Conservation (phyloP, 1,140 invertebrate genomes). For the Copidosoma floridanum region DNA sequence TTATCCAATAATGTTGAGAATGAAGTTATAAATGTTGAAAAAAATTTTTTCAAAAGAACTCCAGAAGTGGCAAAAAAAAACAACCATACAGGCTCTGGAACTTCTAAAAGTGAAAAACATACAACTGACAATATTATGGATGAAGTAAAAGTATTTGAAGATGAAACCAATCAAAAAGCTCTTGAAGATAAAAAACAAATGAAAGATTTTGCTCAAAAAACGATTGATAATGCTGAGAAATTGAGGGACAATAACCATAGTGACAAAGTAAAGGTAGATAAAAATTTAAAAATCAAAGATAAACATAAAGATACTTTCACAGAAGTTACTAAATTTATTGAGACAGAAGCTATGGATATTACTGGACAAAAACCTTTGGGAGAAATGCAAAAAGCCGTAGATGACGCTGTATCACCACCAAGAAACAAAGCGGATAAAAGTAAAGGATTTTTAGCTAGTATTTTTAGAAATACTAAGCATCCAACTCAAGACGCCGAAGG, state of each 20-base stretch:
- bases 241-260: conserved; percentile 3
- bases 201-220: conserved; percentile 30
- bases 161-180: conserved; percentile 34
- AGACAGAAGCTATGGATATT: conserved; percentile 25
- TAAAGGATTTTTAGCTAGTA: conserved; percentile 36
- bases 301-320: too few species aligned
- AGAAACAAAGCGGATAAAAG: conserved; percentile 37
- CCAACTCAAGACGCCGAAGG: conserved; percentile 27
- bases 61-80: too few species aligned
- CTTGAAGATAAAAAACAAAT: background rate
- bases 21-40: too few species aligned
- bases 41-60: too few species aligned
- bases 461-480: conserved; percentile 40
- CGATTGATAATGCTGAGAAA: background rate
- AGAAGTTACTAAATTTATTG: conserved; percentile 4
- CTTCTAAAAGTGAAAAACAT: conserved; percentile 35
- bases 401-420: conserved; percentile 5
- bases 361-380: conserved; percentile 17
- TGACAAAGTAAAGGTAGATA: background rate
- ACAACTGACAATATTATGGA: conserved; percentile 40
- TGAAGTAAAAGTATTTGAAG: conserved; percentile 39
- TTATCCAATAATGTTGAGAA: too few species aligned
- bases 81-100: conserved; percentile 31
- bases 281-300: too few species aligned
- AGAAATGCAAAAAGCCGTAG: background rate